Percentiles rank a stretch among this genome's conserved stretches.
phyloP scores from a whole-genome alignment of 30 jellyfish, hydroid and myxozoan species.

The Aurelia aurita complex sp. Pacific region DNA sequence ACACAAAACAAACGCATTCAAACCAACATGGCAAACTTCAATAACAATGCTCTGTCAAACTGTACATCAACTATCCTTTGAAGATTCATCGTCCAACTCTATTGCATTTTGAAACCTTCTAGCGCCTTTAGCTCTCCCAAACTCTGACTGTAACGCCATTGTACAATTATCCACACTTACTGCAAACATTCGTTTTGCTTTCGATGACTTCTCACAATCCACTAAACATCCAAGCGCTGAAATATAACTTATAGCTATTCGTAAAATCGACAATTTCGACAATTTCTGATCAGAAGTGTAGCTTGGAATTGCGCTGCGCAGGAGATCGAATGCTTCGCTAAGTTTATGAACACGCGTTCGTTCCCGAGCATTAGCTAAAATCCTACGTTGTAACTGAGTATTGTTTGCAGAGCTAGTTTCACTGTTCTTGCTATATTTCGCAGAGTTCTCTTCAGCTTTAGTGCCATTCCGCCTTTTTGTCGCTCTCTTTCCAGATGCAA shows the following conservation, averaged over 20 bases:
- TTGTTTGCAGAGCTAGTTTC: neutral
- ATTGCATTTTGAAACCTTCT: neutral
- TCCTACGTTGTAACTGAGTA: conserved; percentile 70
- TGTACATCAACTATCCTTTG: neutral
- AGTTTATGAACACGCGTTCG: conserved; percentile 92
- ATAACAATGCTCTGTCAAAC: no score
- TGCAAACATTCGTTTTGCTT: conserved; percentile 60
- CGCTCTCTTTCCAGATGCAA: no score
- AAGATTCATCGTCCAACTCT: neutral
- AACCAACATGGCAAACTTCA: no score
- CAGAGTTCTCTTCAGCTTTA: no score
- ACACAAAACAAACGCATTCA: no score
- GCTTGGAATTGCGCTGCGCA: conserved; percentile 89
- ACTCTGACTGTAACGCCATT: conserved; percentile 80
- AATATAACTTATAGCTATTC: conserved; percentile 86
- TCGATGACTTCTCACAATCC: conserved; percentile 16
- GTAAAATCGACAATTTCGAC: conserved; percentile 81
- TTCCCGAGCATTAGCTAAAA: conserved; percentile 95
- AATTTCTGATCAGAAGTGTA: conserved; percentile 86
- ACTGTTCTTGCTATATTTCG: no score
- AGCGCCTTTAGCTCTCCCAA: conserved; percentile 85
- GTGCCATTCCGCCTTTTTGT: no score
- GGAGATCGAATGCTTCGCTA: conserved; percentile 82
- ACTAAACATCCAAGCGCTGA: conserved; percentile 78
- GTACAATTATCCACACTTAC: conserved; percentile 84